These are phyloP conservation scores for Leucophenga varia DNA, from an alignment of 1,140 invertebrate genomes.

Conservation along the genomic window DNA sequence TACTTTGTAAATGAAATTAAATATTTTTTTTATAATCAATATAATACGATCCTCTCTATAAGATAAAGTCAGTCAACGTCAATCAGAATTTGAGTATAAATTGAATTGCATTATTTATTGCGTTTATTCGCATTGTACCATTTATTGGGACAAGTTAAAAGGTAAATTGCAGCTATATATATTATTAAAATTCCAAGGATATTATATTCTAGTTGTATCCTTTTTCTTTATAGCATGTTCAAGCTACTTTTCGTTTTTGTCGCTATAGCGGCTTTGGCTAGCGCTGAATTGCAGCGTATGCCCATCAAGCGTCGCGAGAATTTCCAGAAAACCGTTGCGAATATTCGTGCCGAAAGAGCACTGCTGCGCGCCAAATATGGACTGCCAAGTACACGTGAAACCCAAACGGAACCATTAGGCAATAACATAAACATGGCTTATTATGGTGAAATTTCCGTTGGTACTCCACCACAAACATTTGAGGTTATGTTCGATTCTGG, in stretches of 20 bases:
- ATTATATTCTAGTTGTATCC: too few relatives aligned
- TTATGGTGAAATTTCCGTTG: conserved; percentile 88
- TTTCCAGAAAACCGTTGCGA: conserved; percentile 11
- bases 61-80: too few relatives aligned
- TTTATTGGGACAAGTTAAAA: too few relatives aligned
- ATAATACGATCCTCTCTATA: too few relatives aligned
- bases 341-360: conserved; percentile 15
- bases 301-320: conserved; percentile 29
- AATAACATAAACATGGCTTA: conserved; percentile 42
- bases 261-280: conserved; percentile 21
- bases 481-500: conserved; percentile 96
- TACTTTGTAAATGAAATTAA: too few relatives aligned
- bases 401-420: conserved; percentile 18
- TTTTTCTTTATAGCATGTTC: conserved; percentile 29
- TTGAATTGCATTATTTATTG: too few relatives aligned
- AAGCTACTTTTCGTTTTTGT: conserved; percentile 28
- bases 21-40: too few relatives aligned
- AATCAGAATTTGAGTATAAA: too few relatives aligned
- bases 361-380: conserved; percentile 34
- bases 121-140: too few relatives aligned
- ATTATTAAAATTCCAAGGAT: too few relatives aligned
- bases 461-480: conserved; percentile 87
- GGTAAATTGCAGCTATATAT: too few relatives aligned
- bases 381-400: background rate
- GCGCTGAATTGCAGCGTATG: conserved; percentile 32